A percentile compares a stretch with the other conserved stretches of the same genome.
Conservation (phyloP, 2,888 invertebrate genomes). For the Archaeoteleia sp. region DNA sequence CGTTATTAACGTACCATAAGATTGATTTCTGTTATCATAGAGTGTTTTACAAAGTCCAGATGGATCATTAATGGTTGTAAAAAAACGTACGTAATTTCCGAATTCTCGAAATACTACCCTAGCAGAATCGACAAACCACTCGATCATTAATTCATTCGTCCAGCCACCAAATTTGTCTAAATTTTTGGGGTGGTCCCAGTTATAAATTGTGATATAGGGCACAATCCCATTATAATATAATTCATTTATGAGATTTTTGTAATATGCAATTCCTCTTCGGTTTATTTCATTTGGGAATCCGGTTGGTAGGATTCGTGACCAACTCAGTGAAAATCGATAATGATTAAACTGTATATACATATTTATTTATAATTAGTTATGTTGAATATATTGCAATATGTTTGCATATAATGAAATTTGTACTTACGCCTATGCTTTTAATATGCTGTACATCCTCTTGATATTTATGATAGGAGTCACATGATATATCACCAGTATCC, state of each 20-base stretch:
- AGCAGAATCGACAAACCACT: constrained; percentile 80
- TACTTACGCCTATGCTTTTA: constrained; percentile 57
- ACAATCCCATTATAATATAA: constrained; percentile 77
- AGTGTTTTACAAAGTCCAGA: constrained; percentile 76
- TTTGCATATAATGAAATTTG: constrained; percentile 3
- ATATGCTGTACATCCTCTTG: constrained; percentile 73
- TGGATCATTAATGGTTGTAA: constrained; percentile 84
- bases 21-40: constrained; percentile 76
- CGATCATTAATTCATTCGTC: constrained; percentile 79
- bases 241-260: constrained; percentile 79
- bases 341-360: constrained; percentile 48
- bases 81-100: constrained; percentile 76
- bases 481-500: constrained; percentile 81
- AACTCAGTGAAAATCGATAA: constrained; percentile 81
- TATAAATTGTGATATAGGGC: constrained; percentile 81
- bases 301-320: constrained; percentile 81
- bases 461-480: constrained; percentile 82
- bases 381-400: background rate
- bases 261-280: constrained; percentile 79
- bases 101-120: constrained; percentile 76
- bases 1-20: constrained; percentile 76
- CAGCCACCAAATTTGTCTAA: constrained; percentile 79
- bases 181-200: constrained; percentile 81
- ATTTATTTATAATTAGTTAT: background rate
- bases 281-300: constrained; percentile 77